phyloP scores from a whole-genome alignment of 2,888 invertebrate genomes.

The Tupiocoris notatus region DNA sequence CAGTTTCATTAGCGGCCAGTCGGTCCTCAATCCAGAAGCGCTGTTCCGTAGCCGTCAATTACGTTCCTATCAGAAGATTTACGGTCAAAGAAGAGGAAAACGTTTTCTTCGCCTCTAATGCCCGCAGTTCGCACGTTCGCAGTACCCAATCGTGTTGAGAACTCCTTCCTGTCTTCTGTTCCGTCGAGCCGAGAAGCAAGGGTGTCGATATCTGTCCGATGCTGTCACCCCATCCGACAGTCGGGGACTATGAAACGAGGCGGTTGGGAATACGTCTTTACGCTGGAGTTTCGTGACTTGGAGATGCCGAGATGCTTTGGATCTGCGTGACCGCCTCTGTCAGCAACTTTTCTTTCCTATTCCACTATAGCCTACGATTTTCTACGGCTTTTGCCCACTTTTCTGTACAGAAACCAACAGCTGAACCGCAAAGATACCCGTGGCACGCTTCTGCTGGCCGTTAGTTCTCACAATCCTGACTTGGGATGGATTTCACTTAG shows the following conservation, averaged over 20 bases:
- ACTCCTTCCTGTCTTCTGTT: background rate
- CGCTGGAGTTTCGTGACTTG: background rate
- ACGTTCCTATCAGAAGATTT: background rate
- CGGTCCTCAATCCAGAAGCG: too few relatives aligned
- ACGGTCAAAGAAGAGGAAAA: background rate
- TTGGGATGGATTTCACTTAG: background rate
- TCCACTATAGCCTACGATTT: background rate
- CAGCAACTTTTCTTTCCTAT: background rate
- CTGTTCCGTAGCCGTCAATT: background rate
- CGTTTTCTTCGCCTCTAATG: background rate
- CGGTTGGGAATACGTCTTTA: background rate
- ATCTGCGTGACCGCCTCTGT: background rate
- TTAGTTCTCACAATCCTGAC: background rate
- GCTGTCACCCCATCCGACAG: background rate
- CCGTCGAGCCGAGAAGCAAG: too few relatives aligned
- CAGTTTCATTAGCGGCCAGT: too few relatives aligned
- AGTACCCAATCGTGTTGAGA: background rate
- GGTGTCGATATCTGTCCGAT: background rate
- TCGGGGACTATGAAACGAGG: background rate
- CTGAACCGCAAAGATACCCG: too few relatives aligned
- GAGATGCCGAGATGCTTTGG: background rate
- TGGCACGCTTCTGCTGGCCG: background rate
- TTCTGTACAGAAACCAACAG: background rate
- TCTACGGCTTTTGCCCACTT: too few relatives aligned
- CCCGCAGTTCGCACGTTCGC: background rate